Evolutionary conservation across 2,113 vertebrate genomes (phyloP), one percentile per base, ranked within the genome.

Genomic region (Pterocles gutturalis): DNA sequence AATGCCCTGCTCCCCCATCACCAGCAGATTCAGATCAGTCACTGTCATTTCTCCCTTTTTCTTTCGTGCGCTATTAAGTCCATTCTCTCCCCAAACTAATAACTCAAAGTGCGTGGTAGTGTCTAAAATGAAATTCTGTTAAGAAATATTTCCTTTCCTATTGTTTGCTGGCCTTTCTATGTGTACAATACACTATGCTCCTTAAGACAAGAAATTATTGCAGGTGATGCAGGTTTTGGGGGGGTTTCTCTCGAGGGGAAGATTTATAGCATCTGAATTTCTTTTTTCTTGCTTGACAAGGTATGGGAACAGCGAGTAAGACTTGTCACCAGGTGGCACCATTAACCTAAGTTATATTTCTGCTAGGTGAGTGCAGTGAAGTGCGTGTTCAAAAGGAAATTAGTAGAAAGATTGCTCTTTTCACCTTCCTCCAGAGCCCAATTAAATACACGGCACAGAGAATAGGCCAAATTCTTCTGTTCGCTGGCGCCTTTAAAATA

Each of bases 251-350:
- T 67, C 6, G 0, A 66, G 25, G 8, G 34, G 8, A 51, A 54
- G 55, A 17, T 61, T 51, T 78, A 28, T 34, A 58, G n/a, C 5
- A 1, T 11, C 28, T 7, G 2, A 9, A 28, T 82, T 90, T 81
- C 4, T 66, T 58, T 85, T 61, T 43, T 26, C 45, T 61, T 69
- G 31, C 43, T 60, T 87, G 51, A 20, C 33, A 26, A 65, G 24
- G 38, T 41, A 19, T 34, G 46, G 70, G 49, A 89, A 87, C 72
- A 93, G 49, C 2, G 31, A 95, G 55, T 57, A 89, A 80, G 79
- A 83, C 85, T 97, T 97, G 98, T 98, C 98, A 98, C 97, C 98
- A 98, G 98, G 97, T 98, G 98, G 98, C 98, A 98, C 98, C 97
- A 98, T 98, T 97, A 97, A 97, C 97, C 97, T 96, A 97, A 97